Evolutionary conservation across 1,140 invertebrate species (phyloP).

Genomic region (Scaptomyza hsui): DNA sequence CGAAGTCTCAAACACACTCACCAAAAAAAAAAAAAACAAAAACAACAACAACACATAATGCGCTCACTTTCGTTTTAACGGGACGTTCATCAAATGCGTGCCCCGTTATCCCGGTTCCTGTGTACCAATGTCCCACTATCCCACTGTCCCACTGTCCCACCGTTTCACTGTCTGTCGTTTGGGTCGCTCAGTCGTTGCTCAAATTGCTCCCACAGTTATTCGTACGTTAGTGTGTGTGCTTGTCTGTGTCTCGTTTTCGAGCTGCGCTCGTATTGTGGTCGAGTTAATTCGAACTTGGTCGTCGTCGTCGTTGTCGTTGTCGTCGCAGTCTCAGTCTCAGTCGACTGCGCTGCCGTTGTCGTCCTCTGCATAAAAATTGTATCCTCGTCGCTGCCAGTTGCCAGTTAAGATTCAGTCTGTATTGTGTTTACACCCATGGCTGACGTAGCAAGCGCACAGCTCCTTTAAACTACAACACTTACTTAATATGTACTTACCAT

Average conservation of each 20-base stretch:
- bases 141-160: neutral
- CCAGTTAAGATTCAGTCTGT: constrained; percentile 80
- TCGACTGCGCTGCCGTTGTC: constrained; percentile 29
- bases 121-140: neutral
- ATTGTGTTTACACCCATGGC: constrained; percentile 84
- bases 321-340: neutral
- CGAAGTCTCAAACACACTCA: neutral
- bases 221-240: neutral
- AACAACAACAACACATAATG: neutral
- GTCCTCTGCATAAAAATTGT: constrained; percentile 34
- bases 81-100: constrained; percentile 36
- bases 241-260: constrained; percentile 36
- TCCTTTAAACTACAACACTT: constrained; percentile 43
- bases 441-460: constrained; percentile 77
- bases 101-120: neutral
- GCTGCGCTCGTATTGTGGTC: constrained; percentile 65
- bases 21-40: constrained; percentile 8
- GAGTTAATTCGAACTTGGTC: constrained; percentile 72
- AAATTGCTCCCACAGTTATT: neutral
- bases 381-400: constrained; percentile 38
- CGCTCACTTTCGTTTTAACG: constrained; percentile 46
- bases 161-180: neutral
- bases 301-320: constrained; percentile 29
- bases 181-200: neutral
- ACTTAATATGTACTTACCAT: constrained; percentile 43